A percentile compares a stretch with the other conserved stretches of the same genome.
Evolutionary conservation across 2,888 invertebrate species (phyloP).

Genomic region (Ormia ochracea): DNA sequence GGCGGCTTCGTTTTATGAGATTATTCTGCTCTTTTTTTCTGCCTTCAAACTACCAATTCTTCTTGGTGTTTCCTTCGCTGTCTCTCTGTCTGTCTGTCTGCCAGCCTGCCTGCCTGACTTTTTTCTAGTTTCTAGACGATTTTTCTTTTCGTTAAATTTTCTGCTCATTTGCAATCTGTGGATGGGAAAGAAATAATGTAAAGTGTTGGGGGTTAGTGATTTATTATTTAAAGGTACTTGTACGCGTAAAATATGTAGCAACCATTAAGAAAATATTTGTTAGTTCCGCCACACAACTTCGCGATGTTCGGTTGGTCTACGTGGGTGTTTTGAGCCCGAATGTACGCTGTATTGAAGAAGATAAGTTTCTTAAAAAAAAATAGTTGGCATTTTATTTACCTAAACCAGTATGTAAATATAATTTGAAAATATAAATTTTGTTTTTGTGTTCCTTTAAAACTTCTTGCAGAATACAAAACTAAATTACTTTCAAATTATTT

Average conservation of each 20-base stretch:
- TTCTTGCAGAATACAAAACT: too few relatives aligned
- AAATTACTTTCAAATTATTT: too few relatives aligned
- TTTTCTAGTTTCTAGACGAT: constrained; percentile 7
- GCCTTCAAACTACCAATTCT: too few relatives aligned
- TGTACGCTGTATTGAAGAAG: background rate
- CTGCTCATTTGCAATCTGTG: background rate
- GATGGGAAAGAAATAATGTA: background rate
- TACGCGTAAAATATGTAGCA: constrained; percentile 39
- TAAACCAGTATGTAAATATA: too few relatives aligned
- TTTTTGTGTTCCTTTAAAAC: too few relatives aligned
- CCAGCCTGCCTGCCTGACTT: background rate
- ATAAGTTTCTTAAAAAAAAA: background rate
- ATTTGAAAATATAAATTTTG: too few relatives aligned
- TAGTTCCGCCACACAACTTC: background rate
- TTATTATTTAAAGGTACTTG: constrained; percentile 39
- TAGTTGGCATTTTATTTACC: too few relatives aligned
- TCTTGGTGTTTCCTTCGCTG: too few relatives aligned
- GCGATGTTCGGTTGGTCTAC: background rate
- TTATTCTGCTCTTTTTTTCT: constrained; percentile 19
- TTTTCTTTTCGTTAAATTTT: too few relatives aligned
- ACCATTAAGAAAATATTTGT: constrained; percentile 40
- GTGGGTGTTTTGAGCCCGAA: constrained; percentile 24
- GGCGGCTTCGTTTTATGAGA: constrained; percentile 50
- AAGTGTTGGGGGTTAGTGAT: constrained; percentile 25
- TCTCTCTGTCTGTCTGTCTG: background rate